phyloP scores from a whole-genome alignment of 2,888 invertebrate species.

The Acanthococcus lagerstroemiae region DNA sequence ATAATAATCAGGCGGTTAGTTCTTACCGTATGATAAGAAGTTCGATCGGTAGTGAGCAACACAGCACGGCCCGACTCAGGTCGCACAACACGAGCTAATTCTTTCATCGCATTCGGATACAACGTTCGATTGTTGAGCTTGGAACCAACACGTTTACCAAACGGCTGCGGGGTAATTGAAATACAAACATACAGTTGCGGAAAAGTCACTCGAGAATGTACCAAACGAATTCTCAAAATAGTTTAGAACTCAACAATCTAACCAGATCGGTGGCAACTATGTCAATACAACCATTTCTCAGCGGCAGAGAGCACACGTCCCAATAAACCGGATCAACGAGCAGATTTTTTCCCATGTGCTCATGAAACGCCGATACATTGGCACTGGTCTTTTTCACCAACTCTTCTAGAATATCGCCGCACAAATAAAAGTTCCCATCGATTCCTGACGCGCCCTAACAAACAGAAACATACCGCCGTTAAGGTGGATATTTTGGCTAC shows the following conservation, averaged over 20 bases:
- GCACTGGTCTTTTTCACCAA: conserved; percentile 43
- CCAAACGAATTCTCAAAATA: no score
- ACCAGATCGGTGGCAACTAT: conserved; percentile 49
- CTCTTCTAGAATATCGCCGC: conserved; percentile 46
- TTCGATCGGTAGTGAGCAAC: conserved; percentile 44
- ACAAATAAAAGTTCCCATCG: conserved; percentile 42
- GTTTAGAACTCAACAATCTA: conserved; percentile 31
- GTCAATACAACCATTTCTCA: conserved; percentile 46
- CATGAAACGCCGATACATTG: conserved; percentile 39
- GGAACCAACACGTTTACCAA: conserved; percentile 48
- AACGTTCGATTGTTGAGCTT: conserved; percentile 45
- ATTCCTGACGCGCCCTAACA: conserved; percentile 44
- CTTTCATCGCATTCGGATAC: conserved; percentile 45
- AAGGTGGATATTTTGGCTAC: no score
- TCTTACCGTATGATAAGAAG: conserved; percentile 12
- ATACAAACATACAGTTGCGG: background rate
- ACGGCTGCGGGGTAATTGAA: conserved; percentile 42
- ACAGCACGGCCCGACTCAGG: conserved; percentile 46
- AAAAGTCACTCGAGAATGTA: no score
- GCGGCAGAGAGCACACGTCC: conserved; percentile 46
- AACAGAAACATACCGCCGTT: no score
- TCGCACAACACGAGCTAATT: conserved; percentile 45
- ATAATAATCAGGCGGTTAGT: no score
- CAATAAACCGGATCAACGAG: conserved; percentile 44
- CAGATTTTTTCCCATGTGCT: conserved; percentile 31